Base-by-base conservation (phyloP, 1,140 invertebrate genomes). In the Philotrypesis tridentata region DNA sequence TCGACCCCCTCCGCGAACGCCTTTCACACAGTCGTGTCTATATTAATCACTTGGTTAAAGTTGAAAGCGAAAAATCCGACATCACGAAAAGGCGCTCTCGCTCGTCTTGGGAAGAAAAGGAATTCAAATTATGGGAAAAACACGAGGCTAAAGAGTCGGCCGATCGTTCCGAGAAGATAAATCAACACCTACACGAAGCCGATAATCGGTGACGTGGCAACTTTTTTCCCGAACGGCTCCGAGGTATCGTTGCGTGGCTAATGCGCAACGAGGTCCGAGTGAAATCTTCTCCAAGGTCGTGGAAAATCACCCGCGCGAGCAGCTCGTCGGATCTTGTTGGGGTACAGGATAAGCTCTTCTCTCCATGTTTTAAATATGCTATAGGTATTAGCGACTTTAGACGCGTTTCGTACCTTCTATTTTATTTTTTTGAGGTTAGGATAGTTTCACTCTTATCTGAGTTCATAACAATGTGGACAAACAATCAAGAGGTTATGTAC, bases 151-250 rank as follows among this genome's bases (percentile, higher is more conserved):
- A 74, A 60, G 31, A 27, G 29, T 31, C 4, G 29, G 61, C 9
- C 48, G 48, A 75, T 21, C 27, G 70, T 0, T 27, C 0, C 63
- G 67, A 73, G 21, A 75, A 68, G 79, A 82, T 82, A 82, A 82
- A 77, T 82, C 73, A 77, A 82, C 74, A 82, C 65, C 80, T 55
- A n/a, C 74, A 63, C 74, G 65, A 77, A 82, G 67, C 55, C 31
- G 65, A 77, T 72, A 77, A 77, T 37, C 74, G 75, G 48, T 82
- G 80, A 82, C 23, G 70, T n/a, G 33, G 65, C 80, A 71, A 61
- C 12, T 43, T 70, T 67, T 37, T 55, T 55, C 17, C 17, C n/a
- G 27, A 12, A 40, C 70, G 40, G 79, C 48, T 71, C n/a, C 40
- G 65, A 79, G 60, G 70, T 79, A 60, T 43, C 17, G 17, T 43